Base-by-base conservation (phyloP, 2,888 invertebrate genomes). In the Perizoma affinitatum region DNA sequence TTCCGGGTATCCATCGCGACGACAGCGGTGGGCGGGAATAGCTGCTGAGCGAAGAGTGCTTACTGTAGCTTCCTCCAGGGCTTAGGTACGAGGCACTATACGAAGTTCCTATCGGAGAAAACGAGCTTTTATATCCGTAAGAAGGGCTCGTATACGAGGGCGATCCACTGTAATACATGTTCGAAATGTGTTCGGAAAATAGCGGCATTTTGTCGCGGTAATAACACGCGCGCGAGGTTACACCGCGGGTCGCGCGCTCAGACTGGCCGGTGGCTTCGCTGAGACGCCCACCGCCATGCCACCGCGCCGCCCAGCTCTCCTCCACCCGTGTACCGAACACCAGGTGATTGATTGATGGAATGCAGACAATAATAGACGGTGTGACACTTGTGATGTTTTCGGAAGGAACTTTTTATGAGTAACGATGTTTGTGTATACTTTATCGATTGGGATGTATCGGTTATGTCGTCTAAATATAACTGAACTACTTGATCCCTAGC, bases 171-270 rank as follows among this genome's bases (percentile, higher is more conserved):
- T 89, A 93, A 82, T 93, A 90, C 87, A 93, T 92, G 69, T 94
- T 94, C 78, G 94, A 93, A 71, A 94, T 94, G 66, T 94, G 93
- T 78, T 96, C 95, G 70, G 94, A 94, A 83, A 94, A 96, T 65
- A 95, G 92, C 73, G 96, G 95, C 95, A 96, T 95, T 63, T 67
- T 84, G 57, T 58, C 75, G 71, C 75, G 73, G 58, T 67, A 60
- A 47, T 9, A 44, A 50, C 68, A 71, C 78, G 65, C 73, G 72
- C 74, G 78, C 75, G 76, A 75, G 76, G 69, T 64, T 73, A 81
- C 79, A 70, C 68, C 70, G 68, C 76, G 78, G 71, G 67, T 74
- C 80, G 82, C 83, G 84, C 81, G 79, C 80, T 79, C 78, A 75
- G 81, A 87, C 86, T 87, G 83, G 68, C 71, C 68, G 70, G 72